phyloP scores from a whole-genome alignment of 2,113 vertebrate species.

The Marcusenius ussheri region DNA sequence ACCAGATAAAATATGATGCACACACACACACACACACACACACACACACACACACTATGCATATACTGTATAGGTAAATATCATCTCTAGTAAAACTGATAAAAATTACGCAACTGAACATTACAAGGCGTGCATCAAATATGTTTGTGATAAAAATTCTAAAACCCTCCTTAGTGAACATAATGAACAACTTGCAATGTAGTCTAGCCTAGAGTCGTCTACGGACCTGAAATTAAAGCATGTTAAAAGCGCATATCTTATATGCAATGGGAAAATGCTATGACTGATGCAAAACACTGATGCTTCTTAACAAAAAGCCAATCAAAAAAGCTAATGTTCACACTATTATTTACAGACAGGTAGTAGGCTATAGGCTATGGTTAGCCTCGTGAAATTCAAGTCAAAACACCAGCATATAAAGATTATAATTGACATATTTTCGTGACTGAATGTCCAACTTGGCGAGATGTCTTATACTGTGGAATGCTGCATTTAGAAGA shows the following conservation, averaged over 20 bases:
- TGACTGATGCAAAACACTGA: background rate
- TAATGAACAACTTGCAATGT: no score
- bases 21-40: no score
- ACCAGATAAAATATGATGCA: no score
- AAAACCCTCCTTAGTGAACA: no score
- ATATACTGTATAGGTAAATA: no score
- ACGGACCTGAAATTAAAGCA: background rate
- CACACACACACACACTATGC: no score
- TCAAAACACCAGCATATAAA: background rate
- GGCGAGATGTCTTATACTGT: background rate
- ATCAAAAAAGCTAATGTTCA: background rate
- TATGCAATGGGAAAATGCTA: background rate
- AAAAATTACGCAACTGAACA: no score
- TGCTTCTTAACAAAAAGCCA: background rate
- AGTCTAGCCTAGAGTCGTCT: no score
- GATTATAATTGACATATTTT: background rate
- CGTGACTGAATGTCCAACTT: background rate
- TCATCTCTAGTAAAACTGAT: no score
- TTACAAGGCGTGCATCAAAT: no score
- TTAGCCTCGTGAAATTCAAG: background rate
- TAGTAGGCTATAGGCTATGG: background rate
- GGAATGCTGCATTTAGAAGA: background rate
- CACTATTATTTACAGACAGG: background rate
- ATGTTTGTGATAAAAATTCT: no score
- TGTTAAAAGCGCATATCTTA: background rate